Conservation (phyloP, 2,113 vertebrate genomes). For the Craseonycteris thonglongyai region DNA sequence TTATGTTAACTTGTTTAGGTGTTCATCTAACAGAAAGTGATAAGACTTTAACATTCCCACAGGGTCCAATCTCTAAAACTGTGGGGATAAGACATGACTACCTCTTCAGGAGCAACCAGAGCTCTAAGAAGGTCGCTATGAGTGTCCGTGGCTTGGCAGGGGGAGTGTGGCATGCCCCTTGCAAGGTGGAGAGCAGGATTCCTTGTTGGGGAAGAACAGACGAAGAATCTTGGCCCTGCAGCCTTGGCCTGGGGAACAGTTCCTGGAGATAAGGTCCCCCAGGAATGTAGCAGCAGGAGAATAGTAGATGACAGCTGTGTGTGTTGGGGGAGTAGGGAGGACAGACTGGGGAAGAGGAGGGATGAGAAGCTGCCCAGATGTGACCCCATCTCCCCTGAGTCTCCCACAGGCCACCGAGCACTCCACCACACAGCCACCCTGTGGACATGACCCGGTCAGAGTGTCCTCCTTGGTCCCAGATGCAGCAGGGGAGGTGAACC, state of each 20-base stretch:
- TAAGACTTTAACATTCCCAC: not conserved
- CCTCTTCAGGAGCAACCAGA: not conserved
- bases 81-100: not conserved
- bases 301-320: not conserved
- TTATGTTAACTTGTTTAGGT: not conserved
- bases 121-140: not conserved
- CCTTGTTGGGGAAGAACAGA: fast-evolving
- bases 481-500: slow-evolving; percentile 26
- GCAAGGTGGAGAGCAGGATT: not conserved
- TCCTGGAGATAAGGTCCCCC: not conserved
- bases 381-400: not conserved
- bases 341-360: not conserved
- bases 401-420: not conserved
- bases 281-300: not conserved
- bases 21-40: not conserved
- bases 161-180: fast-evolving
- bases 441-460: slow-evolving; percentile 64
- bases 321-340: too few relatives aligned
- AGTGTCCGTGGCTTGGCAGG: not conserved
- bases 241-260: not conserved
- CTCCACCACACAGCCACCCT: slow-evolving; percentile 39
- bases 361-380: not conserved
- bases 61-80: not conserved
- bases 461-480: slow-evolving; percentile 57
- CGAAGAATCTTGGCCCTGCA: too few relatives aligned